Percentiles rank a stretch among this genome's conserved stretches.
phyloP scores from a whole-genome alignment of 2,888 invertebrate genomes.

The Xestobium rufovillosum region DNA sequence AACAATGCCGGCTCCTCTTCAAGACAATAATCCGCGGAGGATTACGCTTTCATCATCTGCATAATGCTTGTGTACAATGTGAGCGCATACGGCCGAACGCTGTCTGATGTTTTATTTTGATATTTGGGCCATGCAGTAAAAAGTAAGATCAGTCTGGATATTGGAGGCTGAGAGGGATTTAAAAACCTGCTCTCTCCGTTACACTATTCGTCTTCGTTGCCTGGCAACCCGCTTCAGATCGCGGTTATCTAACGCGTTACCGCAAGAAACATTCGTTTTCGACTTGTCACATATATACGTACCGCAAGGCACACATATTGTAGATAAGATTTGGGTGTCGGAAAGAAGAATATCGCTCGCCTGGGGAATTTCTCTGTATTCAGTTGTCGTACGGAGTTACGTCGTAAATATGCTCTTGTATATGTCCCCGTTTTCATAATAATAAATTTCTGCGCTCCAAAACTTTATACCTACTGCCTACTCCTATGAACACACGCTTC shows the following conservation, averaged over 20 bases:
- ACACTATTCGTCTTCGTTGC: conserved; percentile 33
- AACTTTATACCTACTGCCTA: too few relatives aligned
- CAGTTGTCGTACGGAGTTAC: conserved; percentile 23
- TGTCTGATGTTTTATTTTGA: conserved; percentile 35
- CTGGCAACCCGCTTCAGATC: conserved; percentile 34
- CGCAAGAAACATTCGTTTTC: conserved; percentile 39
- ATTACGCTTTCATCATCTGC: conserved; percentile 38
- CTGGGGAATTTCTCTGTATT: conserved; percentile 27
- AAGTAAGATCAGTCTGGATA: conserved; percentile 36
- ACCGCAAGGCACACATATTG: conserved; percentile 32
- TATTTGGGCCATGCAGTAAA: conserved; percentile 36
- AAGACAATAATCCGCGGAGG: conserved; percentile 37
- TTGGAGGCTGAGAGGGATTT: conserved; percentile 35
- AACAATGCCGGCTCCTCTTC: conserved; percentile 29
- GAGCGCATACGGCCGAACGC: conserved; percentile 26
- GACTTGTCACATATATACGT: conserved; percentile 38
- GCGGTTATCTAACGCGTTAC: conserved; percentile 38
- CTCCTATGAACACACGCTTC: too few relatives aligned
- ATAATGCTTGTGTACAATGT: conserved; percentile 33
- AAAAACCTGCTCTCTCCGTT: conserved; percentile 26
- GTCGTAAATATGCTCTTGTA: conserved; percentile 25
- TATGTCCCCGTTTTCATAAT: conserved; percentile 6
- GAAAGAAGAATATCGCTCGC: conserved; percentile 25
- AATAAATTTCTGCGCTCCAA: conserved; percentile 2
- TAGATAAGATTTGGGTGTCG: conserved; percentile 36